Evolutionary conservation across 2,888 invertebrate genomes (phyloP).

Genomic region (Neelides folsomi): DNA sequence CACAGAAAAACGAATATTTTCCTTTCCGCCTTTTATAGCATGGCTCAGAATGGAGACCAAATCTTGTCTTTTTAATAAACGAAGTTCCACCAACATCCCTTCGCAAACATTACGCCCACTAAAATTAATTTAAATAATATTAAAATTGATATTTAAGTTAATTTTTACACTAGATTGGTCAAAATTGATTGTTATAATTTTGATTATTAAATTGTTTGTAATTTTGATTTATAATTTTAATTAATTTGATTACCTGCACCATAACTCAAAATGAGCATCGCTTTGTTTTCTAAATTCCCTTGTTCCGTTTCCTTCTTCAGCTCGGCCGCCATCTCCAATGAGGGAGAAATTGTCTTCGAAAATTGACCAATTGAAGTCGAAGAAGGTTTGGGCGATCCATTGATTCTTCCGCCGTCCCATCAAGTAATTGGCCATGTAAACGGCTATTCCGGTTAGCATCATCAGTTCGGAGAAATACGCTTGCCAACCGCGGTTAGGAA

Average conservation of each 20-base stretch:
- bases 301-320: conserved; percentile 30
- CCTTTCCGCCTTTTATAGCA: conserved; percentile 67
- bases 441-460: conserved; percentile 25
- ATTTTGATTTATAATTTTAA: too few species aligned
- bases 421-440: conserved; percentile 30
- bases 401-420: conserved; percentile 32
- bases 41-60: conserved; percentile 73
- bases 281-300: conserved; percentile 29
- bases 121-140: not conserved
- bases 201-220: too few species aligned
- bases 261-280: conserved; percentile 31
- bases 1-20: conserved; percentile 73
- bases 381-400: conserved; percentile 31
- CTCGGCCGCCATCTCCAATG: conserved; percentile 25
- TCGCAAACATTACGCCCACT: conserved; percentile 80
- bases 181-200: too few species aligned
- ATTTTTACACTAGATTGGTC: too few species aligned
- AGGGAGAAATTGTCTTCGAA: conserved; percentile 30
- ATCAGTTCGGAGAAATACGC: conserved; percentile 30
- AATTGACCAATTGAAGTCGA: conserved; percentile 30
- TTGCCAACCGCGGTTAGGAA: conserved; percentile 32
- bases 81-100: conserved; percentile 86
- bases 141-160: too few species aligned
- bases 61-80: conserved; percentile 63
- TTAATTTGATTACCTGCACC: conserved; percentile 22